Base-by-base conservation (phyloP, 2,888 invertebrate species). In the Apotomis betuletana region DNA sequence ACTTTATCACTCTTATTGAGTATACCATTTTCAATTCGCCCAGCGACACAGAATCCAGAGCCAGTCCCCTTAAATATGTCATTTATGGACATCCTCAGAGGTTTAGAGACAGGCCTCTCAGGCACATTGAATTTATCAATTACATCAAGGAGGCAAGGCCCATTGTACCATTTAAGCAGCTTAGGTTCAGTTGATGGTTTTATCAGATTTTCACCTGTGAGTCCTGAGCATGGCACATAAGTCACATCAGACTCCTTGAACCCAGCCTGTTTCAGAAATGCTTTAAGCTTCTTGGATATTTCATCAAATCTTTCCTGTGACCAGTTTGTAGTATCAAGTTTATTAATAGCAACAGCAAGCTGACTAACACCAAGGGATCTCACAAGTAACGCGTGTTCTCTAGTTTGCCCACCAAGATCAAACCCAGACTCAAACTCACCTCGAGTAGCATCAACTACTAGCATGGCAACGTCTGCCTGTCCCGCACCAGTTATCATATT, bases 391-490 rank as follows among this genome's bases (percentile, higher is more conserved):
- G 99, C 98, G 93, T 99, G 99, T 88, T 99, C 99, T 75, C 99
- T 94, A 0, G 99, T 99, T 90, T 99, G 99, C 1, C 99, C 99
- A 10, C 99, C 99, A 79, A 96, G 96, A 82, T 99, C 99, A 90
- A 99, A 99, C 1, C 99, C 99, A 57, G 99, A 98, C 90, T 99
- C 99, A 91, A 99, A 99, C 92, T 99, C 99, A 38, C 99, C 99
- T 79, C 97, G 94, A 0, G 97, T 97, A 0, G 99, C 98, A 94
- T 99, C 99, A 0, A 99, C 97, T 0, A 99, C 99, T 36, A 99
- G 91, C 49, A 99, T 93, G 12, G 99, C 99, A 0, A 98, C 99
- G 92, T 99, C 99, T 3, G 99, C 99, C 90, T 99, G 99, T 0
- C 98, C 97, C 2, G 99, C 99, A 13, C 99, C 99, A 12, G 97